Conservation (phyloP, 2,797 vertebrate species). For the Sebastes steindachneri region DNA sequence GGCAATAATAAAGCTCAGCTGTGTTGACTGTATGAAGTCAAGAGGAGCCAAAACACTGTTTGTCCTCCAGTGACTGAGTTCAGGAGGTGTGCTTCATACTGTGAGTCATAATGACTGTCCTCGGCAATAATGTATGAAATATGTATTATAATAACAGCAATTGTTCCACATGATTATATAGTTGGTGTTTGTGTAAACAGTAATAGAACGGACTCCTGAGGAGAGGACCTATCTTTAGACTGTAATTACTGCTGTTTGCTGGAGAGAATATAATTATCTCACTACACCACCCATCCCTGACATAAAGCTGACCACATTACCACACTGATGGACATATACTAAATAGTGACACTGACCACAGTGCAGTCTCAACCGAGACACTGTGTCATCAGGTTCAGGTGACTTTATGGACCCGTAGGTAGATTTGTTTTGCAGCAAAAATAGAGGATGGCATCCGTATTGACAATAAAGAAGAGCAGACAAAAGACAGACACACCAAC, state of each 20-base stretch:
- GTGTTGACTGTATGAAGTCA: not conserved
- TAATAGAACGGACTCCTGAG: slow-evolving; percentile 14
- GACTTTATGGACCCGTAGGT: too few relatives aligned
- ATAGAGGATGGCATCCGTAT: too few relatives aligned
- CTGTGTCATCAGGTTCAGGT: not conserved
- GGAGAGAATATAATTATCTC: slow-evolving; percentile 42
- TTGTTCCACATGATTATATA: slow-evolving; percentile 36
- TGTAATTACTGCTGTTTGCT: slow-evolving; percentile 58
- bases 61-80: not conserved
- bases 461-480: too few relatives aligned
- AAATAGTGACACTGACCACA: not conserved
- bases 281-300: not conserved
- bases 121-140: slow-evolving; percentile 16
- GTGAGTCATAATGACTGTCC: not conserved
- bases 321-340: not conserved
- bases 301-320: slow-evolving; percentile 27
- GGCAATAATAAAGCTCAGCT: slow-evolving; percentile 2
- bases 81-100: not conserved
- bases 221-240: slow-evolving; percentile 44
- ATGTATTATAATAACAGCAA: slow-evolving; percentile 46
- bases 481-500: too few relatives aligned
- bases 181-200: not conserved
- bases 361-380: accelerated
- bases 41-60: not conserved
- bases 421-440: too few relatives aligned